Evolutionary conservation across 2,888 invertebrate genomes (phyloP), one percentile per base, ranked within the genome.

Genomic region (Drosophila anomelani): DNA sequence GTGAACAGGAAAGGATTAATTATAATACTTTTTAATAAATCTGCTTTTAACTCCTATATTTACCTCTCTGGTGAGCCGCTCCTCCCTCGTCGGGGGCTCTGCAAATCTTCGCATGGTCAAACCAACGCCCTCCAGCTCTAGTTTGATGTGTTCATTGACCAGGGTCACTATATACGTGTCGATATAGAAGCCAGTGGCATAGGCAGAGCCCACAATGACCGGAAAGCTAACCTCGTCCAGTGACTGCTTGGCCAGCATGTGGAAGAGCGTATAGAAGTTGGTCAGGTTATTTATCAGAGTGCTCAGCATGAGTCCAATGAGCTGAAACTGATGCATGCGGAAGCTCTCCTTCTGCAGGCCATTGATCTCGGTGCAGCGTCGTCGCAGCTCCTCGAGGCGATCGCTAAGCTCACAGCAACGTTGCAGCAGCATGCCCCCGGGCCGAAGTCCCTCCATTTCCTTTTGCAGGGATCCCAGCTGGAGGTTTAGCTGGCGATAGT

Each of bases 281-380:
- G 85, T 89, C 41, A 90, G 68, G 58, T 91, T 90, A 67, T 81
- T 90, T 55, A 90, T 88, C 41, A 91, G 62, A 1, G 91, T 87
- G 34, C 81, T 81, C 39, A 90, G 67, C 68, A 87, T 79, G 20
- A 91, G 73, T 3, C 90, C 90, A 15, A 91, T 63, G 43, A 91
- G 75, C 75, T 90, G 90, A 36, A 88, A 73, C 62, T 91, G 90
- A 51, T 91, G 91, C 80, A 89, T 78, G 8, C 67, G 62, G n/a
- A 88, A 76, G 63, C 81, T 82, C 23, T 77, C 78, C 43, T 49
- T 39, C 43, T 84, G 76, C 10, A 90, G 59, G 0, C 20, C 43
- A n/a, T 83, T 63, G 20, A 88, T 90, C 17, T 80, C 49, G 0
- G 20, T 32, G 56, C 78, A 89, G 0, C 75, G 64, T 0, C 7